Evolutionary conservation across 2,113 vertebrate genomes (phyloP).

Genomic region (Lepus europaeus): DNA sequence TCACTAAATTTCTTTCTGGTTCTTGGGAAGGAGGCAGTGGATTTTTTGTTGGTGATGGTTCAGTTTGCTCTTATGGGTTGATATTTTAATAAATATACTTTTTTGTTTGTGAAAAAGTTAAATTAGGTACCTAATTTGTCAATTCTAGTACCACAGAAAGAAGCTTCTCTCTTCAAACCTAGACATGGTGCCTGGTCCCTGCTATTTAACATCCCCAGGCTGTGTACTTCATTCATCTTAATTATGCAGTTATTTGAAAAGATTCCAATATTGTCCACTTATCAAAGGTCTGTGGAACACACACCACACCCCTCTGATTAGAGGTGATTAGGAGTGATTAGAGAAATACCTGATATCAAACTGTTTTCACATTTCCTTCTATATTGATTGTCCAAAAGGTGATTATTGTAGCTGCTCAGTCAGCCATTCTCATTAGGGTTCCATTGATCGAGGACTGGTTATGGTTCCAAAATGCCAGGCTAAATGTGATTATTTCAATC

Average conservation of each 20-base stretch:
- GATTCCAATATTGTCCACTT: slow-evolving; percentile 61
- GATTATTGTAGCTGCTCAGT: slow-evolving; percentile 81
- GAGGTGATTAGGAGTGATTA: slow-evolving; percentile 69
- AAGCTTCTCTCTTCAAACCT: not conserved
- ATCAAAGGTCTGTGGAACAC: not conserved
- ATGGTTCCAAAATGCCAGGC: slow-evolving; percentile 76
- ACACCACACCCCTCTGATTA: slow-evolving; percentile 66
- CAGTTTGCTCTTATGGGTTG: no score
- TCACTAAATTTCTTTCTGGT: no score
- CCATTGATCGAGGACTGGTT: slow-evolving; percentile 83
- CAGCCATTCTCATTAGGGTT: slow-evolving; percentile 85
- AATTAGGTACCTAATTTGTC: not conserved
- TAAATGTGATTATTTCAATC: slow-evolving; percentile 44
- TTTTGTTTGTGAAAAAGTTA: no score
- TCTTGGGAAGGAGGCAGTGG: no score
- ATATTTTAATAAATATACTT: no score
- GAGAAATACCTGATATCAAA: slow-evolving; percentile 75
- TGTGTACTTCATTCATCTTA: slow-evolving; percentile 82
- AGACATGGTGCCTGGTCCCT: not conserved
- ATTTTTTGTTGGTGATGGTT: no score
- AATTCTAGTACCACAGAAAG: not conserved
- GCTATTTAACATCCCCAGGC: slow-evolving; percentile 60
- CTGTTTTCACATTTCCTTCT: slow-evolving; percentile 79
- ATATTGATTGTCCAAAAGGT: slow-evolving; percentile 85
- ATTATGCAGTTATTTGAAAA: slow-evolving; percentile 84